Conservation (phyloP, 2,888 invertebrate species). For the Cheilosia soror region DNA sequence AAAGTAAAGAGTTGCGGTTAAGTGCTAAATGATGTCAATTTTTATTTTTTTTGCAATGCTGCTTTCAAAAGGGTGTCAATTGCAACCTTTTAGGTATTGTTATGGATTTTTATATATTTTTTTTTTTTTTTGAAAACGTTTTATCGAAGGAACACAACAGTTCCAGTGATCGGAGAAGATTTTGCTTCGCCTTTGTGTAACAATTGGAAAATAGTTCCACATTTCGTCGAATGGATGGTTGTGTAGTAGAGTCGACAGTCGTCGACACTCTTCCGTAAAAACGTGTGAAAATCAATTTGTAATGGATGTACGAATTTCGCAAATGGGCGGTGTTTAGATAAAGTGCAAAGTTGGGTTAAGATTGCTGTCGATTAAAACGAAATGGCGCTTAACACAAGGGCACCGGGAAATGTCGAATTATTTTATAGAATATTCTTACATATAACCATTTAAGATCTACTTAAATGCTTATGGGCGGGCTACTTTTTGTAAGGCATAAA, state of each 20-base stretch:
- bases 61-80: constrained; percentile 10
- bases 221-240: constrained; percentile 11
- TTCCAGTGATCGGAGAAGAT: background rate
- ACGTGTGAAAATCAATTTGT: constrained; percentile 59
- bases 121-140: constrained; percentile 18
- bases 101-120: background rate
- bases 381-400: too few species aligned
- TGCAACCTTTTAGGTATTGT: constrained; percentile 34
- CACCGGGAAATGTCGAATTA: too few species aligned
- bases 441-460: too few species aligned
- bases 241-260: constrained; percentile 3
- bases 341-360: background rate
- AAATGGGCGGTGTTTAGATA: constrained; percentile 20
- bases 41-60: constrained; percentile 24
- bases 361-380: too few species aligned
- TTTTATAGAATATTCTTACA: too few species aligned
- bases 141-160: background rate
- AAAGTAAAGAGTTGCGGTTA: constrained; percentile 62
- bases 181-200: constrained; percentile 5
- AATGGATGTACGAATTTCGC: constrained; percentile 41
- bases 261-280: constrained; percentile 35
- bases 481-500: too few species aligned
- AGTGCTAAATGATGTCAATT: constrained; percentile 67
- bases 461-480: too few species aligned
- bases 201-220: constrained; percentile 34